Evolutionary conservation across 2,113 vertebrate species (phyloP), one percentile per base, ranked within the genome.

Genomic region (Planiliza haematocheilus): DNA sequence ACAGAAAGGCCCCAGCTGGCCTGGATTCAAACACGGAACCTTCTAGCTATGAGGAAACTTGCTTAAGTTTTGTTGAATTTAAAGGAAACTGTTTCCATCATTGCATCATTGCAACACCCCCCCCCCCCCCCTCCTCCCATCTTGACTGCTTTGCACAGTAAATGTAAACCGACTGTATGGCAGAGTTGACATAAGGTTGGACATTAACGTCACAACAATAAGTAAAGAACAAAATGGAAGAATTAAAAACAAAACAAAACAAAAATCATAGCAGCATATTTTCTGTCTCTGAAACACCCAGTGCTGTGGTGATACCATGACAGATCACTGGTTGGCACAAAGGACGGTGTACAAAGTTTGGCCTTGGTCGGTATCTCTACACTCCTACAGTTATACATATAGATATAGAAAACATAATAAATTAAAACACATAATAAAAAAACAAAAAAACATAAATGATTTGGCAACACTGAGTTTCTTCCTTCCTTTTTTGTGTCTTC

Each of bases 401-500:
- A 76, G 67, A 88, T 86, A 74, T 90, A 83, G 82, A 79, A 73
- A 83, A 88, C 74, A 39, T 46, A 92, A 91, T 91, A 93, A 92
- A 90, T 92, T 90, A 91, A 59, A 91, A 92, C 72, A 89, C 86
- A 88, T 85, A 91, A 90, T 88, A 89, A 70, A 72, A 38, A 56
- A 67, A 84, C 69, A 45, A 84, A 24, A 67, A 59, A 69, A 77
- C 38, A 58, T 56, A 71, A 79, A 87, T 71, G 43, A 89, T 93
- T 94, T 94, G 93, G 93, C 93, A 94, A 93, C 61, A 71, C 69
- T 51, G 55, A 86, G 52, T 84, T 83, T 82, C 42, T 71, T 77
- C 45, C 58, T 77, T 63, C 53, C 63, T 78, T 61, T 30, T 70
- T 51, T 56, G 34, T 69, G 58, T 58, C 59, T 56, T 64, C 38